Evolutionary conservation across 2,888 invertebrate genomes (phyloP).

Genomic region (Acrocyrtus sp.): DNA sequence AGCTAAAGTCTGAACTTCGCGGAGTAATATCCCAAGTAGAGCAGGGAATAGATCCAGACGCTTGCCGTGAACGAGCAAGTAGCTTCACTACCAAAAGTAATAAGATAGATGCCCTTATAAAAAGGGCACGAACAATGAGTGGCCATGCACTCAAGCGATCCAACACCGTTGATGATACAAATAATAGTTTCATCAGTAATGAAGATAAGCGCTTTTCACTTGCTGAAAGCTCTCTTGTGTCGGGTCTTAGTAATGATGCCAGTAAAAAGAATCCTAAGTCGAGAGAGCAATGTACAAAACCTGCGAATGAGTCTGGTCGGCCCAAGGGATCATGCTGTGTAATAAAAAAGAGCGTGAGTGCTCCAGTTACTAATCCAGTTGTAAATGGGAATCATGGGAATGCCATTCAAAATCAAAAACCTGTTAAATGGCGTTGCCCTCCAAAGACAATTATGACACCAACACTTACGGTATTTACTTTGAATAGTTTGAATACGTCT

Average conservation of each 20-base stretch:
- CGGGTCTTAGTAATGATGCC: conserved; percentile 5
- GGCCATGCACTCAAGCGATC: conserved; percentile 47
- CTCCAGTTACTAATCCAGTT: too few species aligned
- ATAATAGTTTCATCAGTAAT: not conserved
- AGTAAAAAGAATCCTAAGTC: conserved; percentile 10
- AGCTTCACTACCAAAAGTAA: conserved; percentile 53
- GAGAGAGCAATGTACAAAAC: too few species aligned
- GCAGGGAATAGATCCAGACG: conserved; percentile 78
- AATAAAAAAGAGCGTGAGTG: too few species aligned
- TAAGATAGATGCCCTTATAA: conserved; percentile 52
- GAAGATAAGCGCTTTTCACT: conserved; percentile 26
- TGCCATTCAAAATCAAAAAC: too few species aligned
- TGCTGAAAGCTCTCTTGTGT: conserved; percentile 26
- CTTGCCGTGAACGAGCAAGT: conserved; percentile 62
- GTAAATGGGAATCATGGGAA: too few species aligned
- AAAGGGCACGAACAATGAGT: conserved; percentile 57
- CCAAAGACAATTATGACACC: conserved; percentile 86
- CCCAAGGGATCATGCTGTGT: too few species aligned
- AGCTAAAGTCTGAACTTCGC: conserved; percentile 83
- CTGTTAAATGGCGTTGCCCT: conserved; percentile 76
- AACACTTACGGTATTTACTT: conserved; percentile 79
- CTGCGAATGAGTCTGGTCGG: too few species aligned
- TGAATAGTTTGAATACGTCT: too few species aligned
- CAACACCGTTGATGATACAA: not conserved
- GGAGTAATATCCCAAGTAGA: conserved; percentile 84